These are phyloP conservation scores for Myotis myotis DNA, from an alignment of 2,797 vertebrate genomes.

Conservation along the genomic window DNA sequence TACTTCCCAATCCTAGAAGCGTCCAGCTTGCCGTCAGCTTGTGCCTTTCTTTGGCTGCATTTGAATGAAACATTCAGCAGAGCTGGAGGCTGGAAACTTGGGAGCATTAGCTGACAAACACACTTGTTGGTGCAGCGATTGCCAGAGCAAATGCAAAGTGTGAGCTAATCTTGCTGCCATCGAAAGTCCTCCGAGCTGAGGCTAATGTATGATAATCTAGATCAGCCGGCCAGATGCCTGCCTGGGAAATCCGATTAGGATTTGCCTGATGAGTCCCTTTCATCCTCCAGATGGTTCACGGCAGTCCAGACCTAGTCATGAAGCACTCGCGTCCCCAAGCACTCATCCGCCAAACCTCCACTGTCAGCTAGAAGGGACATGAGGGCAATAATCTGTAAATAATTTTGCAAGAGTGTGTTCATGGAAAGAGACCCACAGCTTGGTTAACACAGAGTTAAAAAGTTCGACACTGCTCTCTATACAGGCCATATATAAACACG, in stretches of 20 bases:
- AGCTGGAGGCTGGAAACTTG: conserved; percentile 41
- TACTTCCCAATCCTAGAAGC: background rate
- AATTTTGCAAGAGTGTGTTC: background rate
- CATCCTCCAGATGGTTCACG: conserved; percentile 13
- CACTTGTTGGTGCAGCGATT: conserved; percentile 52
- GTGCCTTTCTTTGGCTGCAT: background rate
- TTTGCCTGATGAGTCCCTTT: conserved; percentile 56
- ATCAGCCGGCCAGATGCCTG: conserved; percentile 46
- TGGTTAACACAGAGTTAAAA: background rate
- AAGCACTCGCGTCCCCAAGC: background rate
- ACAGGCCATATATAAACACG: background rate
- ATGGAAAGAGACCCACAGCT: background rate
- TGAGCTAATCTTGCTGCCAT: conserved; percentile 61
- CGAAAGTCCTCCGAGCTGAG: conserved; percentile 67
- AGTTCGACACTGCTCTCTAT: background rate
- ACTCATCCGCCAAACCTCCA: background rate
- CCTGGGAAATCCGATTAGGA: conserved; percentile 63
- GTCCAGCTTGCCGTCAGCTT: background rate
- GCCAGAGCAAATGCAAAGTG: conserved; percentile 62
- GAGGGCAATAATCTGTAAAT: background rate
- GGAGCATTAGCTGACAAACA: conserved; percentile 65
- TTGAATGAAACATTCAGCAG: conserved; percentile 65
- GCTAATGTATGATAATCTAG: conserved; percentile 75
- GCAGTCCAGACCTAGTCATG: conserved; percentile 16
- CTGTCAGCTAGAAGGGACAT: background rate